These are phyloP conservation scores for Falco peregrinus DNA, from an alignment of 2,797 vertebrate species.

Conservation along the genomic window DNA sequence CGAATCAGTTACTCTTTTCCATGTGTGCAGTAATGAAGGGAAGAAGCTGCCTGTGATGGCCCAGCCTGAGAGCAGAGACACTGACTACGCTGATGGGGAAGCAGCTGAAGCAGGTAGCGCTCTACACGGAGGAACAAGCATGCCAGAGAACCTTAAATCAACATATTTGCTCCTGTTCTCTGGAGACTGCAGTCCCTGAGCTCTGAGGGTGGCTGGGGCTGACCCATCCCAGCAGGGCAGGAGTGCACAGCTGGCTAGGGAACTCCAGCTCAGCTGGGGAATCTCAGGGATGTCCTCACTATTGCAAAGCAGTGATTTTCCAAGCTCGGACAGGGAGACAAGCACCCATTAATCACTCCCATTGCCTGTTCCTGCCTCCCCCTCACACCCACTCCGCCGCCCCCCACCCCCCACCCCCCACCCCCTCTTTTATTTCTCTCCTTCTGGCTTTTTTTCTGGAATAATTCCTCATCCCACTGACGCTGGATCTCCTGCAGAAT, in stretches of 20 bases:
- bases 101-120: neutral
- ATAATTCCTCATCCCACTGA: neutral
- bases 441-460: neutral
- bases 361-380: rapidly evolving
- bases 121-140: neutral
- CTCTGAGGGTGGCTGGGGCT: too few species aligned
- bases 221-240: neutral
- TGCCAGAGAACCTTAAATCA: neutral
- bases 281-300: neutral
- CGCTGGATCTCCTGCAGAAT: neutral
- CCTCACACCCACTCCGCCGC: too few species aligned
- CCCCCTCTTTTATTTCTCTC: neutral
- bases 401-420: too few species aligned
- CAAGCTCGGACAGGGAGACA: neutral
- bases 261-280: neutral
- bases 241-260: neutral
- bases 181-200: neutral
- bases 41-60: neutral
- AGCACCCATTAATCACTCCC: neutral
- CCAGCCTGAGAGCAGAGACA: neutral
- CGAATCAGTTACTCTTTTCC: neutral
- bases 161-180: neutral
- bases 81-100: neutral
- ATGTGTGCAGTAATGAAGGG: neutral
- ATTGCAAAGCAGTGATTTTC: neutral